Base-by-base conservation (phyloP, 2,797 vertebrate species). In the Acanthopagrus latus region DNA sequence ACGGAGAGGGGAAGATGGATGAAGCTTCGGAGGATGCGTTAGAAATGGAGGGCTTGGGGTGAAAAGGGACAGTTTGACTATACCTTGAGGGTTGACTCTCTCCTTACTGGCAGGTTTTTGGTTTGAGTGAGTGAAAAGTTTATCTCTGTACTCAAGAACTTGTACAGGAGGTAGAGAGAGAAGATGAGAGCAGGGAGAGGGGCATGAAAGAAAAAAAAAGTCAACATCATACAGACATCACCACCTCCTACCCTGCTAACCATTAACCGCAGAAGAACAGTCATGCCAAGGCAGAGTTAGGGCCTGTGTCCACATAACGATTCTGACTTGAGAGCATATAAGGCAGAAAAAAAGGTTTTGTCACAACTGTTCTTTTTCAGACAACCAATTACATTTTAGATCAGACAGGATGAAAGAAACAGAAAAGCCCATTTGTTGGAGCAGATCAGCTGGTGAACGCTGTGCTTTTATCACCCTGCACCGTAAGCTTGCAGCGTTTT, bases 121-220 rank as follows among this genome's bases (percentile, higher is more conserved):
- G 95, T 97, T 91, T 94, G 97, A 97, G 90, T 97, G 97, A 96
- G 95, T 97, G 94, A 98, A 97, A 92, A 97, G 96, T 94, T 97
- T 98, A 96, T 97, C 96, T 96, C 96, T 98, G 97, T 97, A 96
- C 93, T 96, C 97, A 95, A 97, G 96, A 90, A 99, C 98, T 89
- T 89, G 76, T 84, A 71, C 69, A 80, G 80, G 72, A 82, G 44
- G 71, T 57, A 68, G 66, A 78, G 82, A 78, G 63, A 70, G 71
- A 78, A 76, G 84, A 79, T 66, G 83, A 76, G 64, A 85, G 67
- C 25, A 81, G 64, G 54, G 70, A 85, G 76, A 84, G 52, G 77
- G 74, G 79, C 72, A 89, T 85, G 83, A 73, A 76, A 56, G 33
- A 92, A 86, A 91, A 82, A 91, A 91, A 93, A 89, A 93, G 83